These are phyloP conservation scores for Eupithecia exiguata DNA, from an alignment of 2,888 invertebrate genomes.

Conservation along the genomic window DNA sequence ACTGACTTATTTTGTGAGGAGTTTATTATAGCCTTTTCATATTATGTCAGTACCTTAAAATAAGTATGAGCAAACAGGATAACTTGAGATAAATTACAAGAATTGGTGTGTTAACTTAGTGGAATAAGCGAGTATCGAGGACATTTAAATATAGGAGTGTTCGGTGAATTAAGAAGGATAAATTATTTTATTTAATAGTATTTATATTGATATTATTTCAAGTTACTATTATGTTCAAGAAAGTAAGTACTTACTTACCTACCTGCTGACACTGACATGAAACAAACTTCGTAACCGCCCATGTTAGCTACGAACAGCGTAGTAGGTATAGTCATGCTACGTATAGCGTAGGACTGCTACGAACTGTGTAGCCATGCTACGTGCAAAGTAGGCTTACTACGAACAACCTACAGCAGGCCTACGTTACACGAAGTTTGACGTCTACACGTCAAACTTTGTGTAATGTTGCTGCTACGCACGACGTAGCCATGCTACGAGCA, in stretches of 20 bases:
- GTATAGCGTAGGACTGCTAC: not conserved
- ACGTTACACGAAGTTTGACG: too few species aligned
- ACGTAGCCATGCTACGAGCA: not conserved
- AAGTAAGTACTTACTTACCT: not conserved
- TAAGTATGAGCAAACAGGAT: slow-evolving; percentile 13
- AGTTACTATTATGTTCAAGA: not conserved
- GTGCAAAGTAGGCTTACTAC: too few species aligned
- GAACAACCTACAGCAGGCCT: too few species aligned
- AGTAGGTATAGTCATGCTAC: not conserved
- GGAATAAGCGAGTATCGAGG: not conserved
- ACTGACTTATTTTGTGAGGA: not conserved
- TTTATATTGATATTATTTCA: not conserved
- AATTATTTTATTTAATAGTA: not conserved
- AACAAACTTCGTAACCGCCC: not conserved
- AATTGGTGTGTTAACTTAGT: not conserved
- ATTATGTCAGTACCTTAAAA: not conserved
- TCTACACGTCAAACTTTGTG: too few species aligned
- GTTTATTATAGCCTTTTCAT: not conserved
- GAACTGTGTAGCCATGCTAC: not conserved
- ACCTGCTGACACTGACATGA: not conserved
- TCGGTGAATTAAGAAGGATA: not conserved
- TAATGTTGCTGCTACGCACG: not conserved
- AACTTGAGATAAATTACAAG: not conserved
- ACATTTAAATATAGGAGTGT: not conserved
- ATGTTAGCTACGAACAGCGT: not conserved